Conservation (phyloP, 2,113 vertebrate species). For the Hypocryptadius cinnamomeus region DNA sequence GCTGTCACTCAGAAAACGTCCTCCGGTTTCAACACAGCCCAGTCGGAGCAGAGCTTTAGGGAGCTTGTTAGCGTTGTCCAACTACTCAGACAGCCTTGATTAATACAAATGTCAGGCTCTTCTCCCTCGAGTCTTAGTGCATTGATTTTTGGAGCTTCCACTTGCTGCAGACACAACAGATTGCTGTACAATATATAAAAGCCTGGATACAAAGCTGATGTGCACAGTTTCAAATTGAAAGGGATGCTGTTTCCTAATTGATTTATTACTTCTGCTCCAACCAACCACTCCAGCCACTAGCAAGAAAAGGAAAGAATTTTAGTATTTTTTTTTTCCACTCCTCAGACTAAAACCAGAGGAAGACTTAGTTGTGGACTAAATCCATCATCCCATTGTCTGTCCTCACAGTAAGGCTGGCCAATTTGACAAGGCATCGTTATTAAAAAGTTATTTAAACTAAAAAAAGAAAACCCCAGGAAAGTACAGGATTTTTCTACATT, state of each 20-base stretch:
- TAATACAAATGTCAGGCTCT: neutral
- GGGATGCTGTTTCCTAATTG: neutral
- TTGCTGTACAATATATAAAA: neutral
- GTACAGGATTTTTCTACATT: neutral
- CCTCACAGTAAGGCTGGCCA: neutral
- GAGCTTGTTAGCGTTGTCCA: neutral
- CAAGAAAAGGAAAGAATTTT: neutral
- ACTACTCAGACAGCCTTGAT: neutral
- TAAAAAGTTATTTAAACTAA: neutral
- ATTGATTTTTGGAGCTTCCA: neutral
- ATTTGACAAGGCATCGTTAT: neutral
- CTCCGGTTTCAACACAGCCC: neutral
- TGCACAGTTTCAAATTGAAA: neutral
- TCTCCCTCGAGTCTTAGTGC: neutral
- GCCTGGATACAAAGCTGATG: neutral
- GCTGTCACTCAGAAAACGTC: neutral
- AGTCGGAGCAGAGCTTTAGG: neutral
- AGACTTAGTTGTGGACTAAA: neutral
- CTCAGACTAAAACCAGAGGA: neutral
- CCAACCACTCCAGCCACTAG: neutral
- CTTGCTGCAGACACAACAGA: neutral
- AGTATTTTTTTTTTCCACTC: neutral
- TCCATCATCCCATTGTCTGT: neutral
- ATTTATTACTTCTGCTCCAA: neutral
- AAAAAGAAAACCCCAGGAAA: neutral